Evolutionary conservation across 2,888 invertebrate genomes (phyloP).

Genomic region (Lithophane leautieri): DNA sequence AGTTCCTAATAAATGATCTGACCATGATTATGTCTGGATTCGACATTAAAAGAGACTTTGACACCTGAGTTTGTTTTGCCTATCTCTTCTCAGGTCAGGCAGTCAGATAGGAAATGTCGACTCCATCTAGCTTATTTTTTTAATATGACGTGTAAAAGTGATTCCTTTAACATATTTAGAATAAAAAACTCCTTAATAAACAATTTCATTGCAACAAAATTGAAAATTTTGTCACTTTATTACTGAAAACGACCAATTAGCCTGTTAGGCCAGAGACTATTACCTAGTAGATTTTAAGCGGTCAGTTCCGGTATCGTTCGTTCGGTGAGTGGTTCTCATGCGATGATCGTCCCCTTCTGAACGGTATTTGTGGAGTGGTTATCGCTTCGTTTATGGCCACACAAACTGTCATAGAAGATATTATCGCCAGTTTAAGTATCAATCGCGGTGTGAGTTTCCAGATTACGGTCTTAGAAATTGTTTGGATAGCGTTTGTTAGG

Average conservation of each 20-base stretch:
- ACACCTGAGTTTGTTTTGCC: too few relatives aligned
- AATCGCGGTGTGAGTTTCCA: constrained; percentile 59
- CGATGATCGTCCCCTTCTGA: constrained; percentile 53
- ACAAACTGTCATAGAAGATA: constrained; percentile 66
- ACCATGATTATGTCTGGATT: too few relatives aligned
- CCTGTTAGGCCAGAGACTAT: not conserved
- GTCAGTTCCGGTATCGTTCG: constrained; percentile 21
- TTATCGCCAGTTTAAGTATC: constrained; percentile 68
- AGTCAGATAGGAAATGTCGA: too few relatives aligned
- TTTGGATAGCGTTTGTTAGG: constrained; percentile 16
- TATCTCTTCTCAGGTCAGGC: too few relatives aligned
- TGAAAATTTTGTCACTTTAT: not conserved
- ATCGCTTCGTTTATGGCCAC: constrained; percentile 65
- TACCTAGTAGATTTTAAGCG: constrained; percentile 8
- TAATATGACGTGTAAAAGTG: too few relatives aligned
- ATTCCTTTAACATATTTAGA: too few relatives aligned
- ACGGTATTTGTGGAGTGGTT: constrained; percentile 64
- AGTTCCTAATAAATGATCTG: too few relatives aligned
- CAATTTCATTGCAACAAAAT: too few relatives aligned
- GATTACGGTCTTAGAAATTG: constrained; percentile 57
- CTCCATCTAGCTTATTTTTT: too few relatives aligned
- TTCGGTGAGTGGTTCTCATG: constrained; percentile 34
- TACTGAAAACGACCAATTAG: constrained; percentile 16
- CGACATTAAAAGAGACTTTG: too few relatives aligned
- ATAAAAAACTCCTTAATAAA: too few relatives aligned